Evolutionary conservation across 2,797 vertebrate genomes (phyloP).

Genomic region (Peromyscus eremicus): DNA sequence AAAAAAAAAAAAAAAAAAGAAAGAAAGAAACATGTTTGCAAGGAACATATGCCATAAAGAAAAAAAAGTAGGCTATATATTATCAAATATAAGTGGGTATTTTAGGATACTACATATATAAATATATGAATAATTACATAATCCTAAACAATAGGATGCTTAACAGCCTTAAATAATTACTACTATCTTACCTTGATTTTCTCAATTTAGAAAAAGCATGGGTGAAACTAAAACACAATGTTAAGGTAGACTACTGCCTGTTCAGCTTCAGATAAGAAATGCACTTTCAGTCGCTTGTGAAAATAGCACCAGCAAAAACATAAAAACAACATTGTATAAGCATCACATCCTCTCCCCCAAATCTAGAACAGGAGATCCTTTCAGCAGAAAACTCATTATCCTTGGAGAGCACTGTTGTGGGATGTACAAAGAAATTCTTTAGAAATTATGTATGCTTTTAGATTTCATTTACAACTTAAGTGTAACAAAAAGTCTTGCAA

Average conservation of each 20-base stretch:
- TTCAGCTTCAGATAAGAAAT: neutral
- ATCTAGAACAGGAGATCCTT: neutral
- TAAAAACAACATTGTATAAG: neutral
- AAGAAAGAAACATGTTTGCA: neutral
- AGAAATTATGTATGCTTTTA: conserved; percentile 22
- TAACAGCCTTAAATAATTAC: neutral
- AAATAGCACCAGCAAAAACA: neutral
- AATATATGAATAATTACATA: neutral
- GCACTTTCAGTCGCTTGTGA: neutral
- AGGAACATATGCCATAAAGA: neutral
- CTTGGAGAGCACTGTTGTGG: neutral
- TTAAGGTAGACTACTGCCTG: neutral
- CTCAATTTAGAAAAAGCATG: neutral
- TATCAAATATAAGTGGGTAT: neutral
- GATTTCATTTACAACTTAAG: conserved; percentile 22
- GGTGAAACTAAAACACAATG: neutral
- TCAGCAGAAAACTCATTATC: neutral
- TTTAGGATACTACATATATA: neutral
- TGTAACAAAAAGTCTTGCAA: neutral
- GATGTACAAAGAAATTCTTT: neutral
- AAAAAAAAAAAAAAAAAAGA: neutral
- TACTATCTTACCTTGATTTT: neutral
- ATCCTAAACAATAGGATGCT: neutral
- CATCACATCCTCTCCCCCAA: neutral
- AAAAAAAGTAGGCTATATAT: neutral